Evolutionary conservation across 2,113 vertebrate genomes (phyloP).

Genomic region (Ceratotherium simum): DNA sequence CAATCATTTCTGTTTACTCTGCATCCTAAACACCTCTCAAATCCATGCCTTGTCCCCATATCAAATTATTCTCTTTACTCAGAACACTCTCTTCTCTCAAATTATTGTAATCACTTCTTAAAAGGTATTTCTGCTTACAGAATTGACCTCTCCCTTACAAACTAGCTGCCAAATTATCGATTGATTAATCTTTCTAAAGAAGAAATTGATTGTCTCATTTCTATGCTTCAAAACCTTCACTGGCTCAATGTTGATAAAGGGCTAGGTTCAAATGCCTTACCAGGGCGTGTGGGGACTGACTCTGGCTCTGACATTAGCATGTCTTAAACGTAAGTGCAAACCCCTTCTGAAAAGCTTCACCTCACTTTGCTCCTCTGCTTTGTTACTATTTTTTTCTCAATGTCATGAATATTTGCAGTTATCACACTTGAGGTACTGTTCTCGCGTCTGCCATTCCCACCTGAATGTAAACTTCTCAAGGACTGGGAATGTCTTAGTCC

Average conservation of each 20-base stretch:
- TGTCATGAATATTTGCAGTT: neutral
- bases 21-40: neutral
- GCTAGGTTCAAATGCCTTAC: neutral
- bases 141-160: neutral
- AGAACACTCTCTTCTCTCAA: neutral
- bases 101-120: neutral
- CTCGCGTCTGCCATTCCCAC: neutral
- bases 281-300: neutral
- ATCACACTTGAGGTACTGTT: neutral
- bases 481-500: neutral
- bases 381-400: neutral
- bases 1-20: neutral
- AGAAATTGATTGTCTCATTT: neutral
- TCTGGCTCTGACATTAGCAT: neutral
- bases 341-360: neutral
- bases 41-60: too few relatives aligned
- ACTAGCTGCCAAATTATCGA: neutral
- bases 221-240: neutral
- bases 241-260: neutral
- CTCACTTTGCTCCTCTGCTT: neutral
- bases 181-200: neutral
- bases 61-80: neutral
- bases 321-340: neutral
- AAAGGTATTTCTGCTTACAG: neutral
- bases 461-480: neutral